These are phyloP conservation scores for Congeria kusceri DNA, from an alignment of 2,888 invertebrate species.

Conservation along the genomic window DNA sequence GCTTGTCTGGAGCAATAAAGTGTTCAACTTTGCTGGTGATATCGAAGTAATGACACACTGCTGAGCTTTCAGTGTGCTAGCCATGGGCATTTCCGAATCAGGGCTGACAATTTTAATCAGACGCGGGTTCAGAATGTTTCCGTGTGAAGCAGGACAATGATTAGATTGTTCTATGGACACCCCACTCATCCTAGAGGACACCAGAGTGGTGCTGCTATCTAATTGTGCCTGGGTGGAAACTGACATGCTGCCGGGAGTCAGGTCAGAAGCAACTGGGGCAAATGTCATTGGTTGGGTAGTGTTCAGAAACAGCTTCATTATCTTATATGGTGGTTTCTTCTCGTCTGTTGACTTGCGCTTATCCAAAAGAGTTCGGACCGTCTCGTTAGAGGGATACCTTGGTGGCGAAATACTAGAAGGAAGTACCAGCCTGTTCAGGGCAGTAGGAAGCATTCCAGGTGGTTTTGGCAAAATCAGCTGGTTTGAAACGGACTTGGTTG, in stretches of 20 bases:
- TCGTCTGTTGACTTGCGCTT: constrained; percentile 67
- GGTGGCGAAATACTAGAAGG: constrained; percentile 19
- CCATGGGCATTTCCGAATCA: background rate
- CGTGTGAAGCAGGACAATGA: background rate
- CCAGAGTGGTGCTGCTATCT: background rate
- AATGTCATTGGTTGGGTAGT: background rate
- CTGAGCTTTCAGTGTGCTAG: constrained; percentile 22
- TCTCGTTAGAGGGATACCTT: constrained; percentile 81
- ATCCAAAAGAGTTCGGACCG: constrained; percentile 81
- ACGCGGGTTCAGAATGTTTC: background rate
- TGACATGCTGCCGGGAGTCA: background rate
- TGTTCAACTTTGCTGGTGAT: constrained; percentile 63
- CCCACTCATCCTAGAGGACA: background rate
- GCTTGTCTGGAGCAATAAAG: constrained; percentile 64
- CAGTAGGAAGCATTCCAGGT: constrained; percentile 9
- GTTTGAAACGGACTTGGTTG: constrained; percentile 29
- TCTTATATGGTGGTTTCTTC: constrained; percentile 13
- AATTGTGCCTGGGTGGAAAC: background rate
- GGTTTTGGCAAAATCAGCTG: constrained; percentile 54
- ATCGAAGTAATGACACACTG: constrained; percentile 60
- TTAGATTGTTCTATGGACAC: background rate
- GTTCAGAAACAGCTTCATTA: constrained; percentile 4
- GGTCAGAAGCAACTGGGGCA: background rate
- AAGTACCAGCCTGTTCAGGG: constrained; percentile 12
- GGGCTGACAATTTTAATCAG: constrained; percentile 14